Conservation (phyloP, 2,113 vertebrate species). For the Athene noctua region DNA sequence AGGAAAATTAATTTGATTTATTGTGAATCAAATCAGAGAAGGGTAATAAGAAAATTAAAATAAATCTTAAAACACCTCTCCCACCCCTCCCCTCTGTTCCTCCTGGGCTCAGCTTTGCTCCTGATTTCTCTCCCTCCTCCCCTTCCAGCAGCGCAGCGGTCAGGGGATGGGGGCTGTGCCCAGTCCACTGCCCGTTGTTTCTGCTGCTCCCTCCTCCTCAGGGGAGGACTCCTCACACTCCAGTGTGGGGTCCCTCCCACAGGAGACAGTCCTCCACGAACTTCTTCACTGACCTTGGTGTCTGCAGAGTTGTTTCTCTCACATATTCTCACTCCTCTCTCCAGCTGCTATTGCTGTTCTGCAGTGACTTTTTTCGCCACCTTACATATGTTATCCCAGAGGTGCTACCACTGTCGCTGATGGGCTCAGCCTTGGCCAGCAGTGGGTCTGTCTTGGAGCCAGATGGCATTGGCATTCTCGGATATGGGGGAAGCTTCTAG, state of each 20-base stretch:
- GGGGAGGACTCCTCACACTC: too few relatives aligned
- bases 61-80: background rate
- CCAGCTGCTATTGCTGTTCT: background rate
- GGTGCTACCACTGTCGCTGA: background rate
- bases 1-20: background rate
- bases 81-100: background rate
- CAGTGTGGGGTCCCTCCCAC: background rate
- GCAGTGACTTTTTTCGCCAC: background rate
- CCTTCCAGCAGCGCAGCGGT: too few relatives aligned
- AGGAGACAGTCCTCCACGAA: background rate
- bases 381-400: background rate
- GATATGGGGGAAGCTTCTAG: background rate
- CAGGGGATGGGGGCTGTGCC: background rate
- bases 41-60: background rate
- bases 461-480: background rate
- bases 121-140: background rate
- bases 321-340: background rate
- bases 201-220: background rate
- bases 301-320: background rate
- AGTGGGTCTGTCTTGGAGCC: background rate
- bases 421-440: background rate
- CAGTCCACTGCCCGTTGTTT: background rate
- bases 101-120: background rate
- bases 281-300: background rate
- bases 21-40: too few relatives aligned